Evolutionary conservation across 2,888 invertebrate genomes (phyloP).

Genomic region (Physocephala rufipes): DNA sequence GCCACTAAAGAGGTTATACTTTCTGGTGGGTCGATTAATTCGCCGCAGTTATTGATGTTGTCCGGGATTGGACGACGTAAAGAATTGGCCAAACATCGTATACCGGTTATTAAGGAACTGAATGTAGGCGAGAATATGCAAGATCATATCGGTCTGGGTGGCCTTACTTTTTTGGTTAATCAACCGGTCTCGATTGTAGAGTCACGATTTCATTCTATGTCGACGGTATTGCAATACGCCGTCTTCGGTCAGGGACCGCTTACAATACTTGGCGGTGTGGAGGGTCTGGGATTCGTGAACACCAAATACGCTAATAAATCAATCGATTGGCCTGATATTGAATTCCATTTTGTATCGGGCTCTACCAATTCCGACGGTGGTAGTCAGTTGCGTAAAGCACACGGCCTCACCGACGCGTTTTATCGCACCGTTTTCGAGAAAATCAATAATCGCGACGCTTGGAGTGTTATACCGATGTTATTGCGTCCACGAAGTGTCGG

Average conservation of each 20-base stretch:
- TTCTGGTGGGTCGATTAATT: slow-evolving; percentile 90
- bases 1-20: slow-evolving; percentile 89
- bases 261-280: slow-evolving; percentile 88
- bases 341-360: slow-evolving; percentile 88
- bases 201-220: slow-evolving; percentile 79
- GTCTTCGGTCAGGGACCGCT: slow-evolving; percentile 84
- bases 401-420: slow-evolving; percentile 79
- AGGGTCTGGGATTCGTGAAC: slow-evolving; percentile 88
- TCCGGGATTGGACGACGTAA: slow-evolving; percentile 86
- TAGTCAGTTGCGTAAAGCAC: slow-evolving; percentile 80
- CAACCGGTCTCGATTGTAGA: slow-evolving; percentile 82
- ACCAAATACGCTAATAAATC: slow-evolving; percentile 83
- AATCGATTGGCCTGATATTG: slow-evolving; percentile 88
- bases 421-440: slow-evolving; percentile 79
- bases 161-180: slow-evolving; percentile 83
- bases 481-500: slow-evolving; percentile 88
- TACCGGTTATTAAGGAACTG: slow-evolving; percentile 82
- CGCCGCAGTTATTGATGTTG: slow-evolving; percentile 92
- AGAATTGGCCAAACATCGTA: slow-evolving; percentile 76
- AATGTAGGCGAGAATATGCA: slow-evolving; percentile 88
- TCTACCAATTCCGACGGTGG: slow-evolving; percentile 89
- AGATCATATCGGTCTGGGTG: slow-evolving; percentile 88
- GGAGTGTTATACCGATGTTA: slow-evolving; percentile 86
- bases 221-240: slow-evolving; percentile 84
- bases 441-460: slow-evolving; percentile 80